A percentile compares a stretch with the other conserved stretches of the same genome.
These are phyloP conservation scores for Psittacula echo DNA, from an alignment of 2,797 vertebrate species.

Conservation along the genomic window DNA sequence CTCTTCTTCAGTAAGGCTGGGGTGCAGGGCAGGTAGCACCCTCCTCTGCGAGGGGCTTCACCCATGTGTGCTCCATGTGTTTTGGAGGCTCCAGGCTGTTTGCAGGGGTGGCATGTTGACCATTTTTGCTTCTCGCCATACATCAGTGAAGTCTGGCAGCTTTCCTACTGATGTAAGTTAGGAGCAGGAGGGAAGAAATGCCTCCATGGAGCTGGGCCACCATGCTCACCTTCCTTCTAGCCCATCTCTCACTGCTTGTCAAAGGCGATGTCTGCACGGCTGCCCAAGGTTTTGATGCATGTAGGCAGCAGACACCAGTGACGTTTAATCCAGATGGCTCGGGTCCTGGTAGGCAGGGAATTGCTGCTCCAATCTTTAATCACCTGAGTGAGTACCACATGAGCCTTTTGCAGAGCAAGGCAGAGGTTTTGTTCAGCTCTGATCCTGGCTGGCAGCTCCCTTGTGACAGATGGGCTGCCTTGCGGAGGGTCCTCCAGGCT, in stretches of 20 bases:
- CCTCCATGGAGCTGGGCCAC: not conserved
- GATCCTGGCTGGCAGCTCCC: not conserved
- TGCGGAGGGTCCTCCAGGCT: not conserved
- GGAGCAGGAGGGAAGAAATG: not conserved
- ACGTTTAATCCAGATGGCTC: not conserved
- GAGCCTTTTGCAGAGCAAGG: not conserved
- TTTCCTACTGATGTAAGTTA: not conserved
- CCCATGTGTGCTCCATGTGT: accelerated
- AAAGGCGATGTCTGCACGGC: not conserved
- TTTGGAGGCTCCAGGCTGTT: not conserved
- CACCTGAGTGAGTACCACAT: not conserved
- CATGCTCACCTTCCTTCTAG: accelerated
- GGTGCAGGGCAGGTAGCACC: not conserved
- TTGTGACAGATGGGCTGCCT: not conserved
- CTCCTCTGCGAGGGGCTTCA: not conserved
- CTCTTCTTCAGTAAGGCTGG: not conserved
- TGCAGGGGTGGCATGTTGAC: not conserved
- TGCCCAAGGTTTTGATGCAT: not conserved
- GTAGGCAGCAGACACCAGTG: accelerated
- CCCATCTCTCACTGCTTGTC: not conserved
- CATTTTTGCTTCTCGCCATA: not conserved
- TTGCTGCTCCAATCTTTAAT: not conserved
- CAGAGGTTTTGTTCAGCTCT: not conserved
- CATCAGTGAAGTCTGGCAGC: not conserved
- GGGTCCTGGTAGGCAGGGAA: not conserved